Evolutionary conservation across 2,888 invertebrate genomes (phyloP).

Genomic region (Andrena bucephala): DNA sequence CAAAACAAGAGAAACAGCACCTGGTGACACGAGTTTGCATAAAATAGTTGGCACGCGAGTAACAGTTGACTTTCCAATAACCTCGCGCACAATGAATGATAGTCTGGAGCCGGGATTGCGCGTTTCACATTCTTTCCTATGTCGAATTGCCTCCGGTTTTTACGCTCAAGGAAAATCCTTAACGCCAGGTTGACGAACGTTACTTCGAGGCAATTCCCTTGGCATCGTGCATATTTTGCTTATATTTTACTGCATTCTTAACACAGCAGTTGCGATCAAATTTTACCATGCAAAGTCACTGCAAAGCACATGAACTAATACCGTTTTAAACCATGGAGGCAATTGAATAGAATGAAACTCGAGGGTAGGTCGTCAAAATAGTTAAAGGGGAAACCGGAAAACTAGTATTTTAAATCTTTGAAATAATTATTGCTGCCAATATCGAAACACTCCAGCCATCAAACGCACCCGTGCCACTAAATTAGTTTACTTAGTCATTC

Average conservation of each 20-base stretch:
- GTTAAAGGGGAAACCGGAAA: background rate
- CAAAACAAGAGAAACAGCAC: conserved; percentile 73
- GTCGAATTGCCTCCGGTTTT: background rate
- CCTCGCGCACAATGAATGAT: conserved; percentile 41
- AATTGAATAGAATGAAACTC: background rate
- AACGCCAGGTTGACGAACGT: background rate
- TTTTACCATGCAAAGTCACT: background rate
- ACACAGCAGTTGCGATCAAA: background rate
- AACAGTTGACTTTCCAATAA: conserved; percentile 59
- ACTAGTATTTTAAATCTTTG: background rate
- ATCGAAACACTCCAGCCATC: too few relatives aligned
- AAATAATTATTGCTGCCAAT: too few relatives aligned
- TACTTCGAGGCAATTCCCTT: background rate
- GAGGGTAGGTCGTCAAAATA: background rate
- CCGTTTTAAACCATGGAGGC: background rate
- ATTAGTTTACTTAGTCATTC: too few relatives aligned
- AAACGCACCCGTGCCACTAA: too few relatives aligned
- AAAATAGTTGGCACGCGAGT: conserved; percentile 55
- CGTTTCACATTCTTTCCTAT: conserved; percentile 2
- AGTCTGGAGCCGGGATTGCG: background rate
- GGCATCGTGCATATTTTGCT: background rate
- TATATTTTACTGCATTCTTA: background rate
- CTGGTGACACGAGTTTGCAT: conserved; percentile 72
- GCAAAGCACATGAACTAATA: background rate
- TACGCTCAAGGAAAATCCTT: conserved; percentile 6